These are phyloP conservation scores for Eira barbara DNA, from an alignment of 2,113 vertebrate genomes.

Conservation along the genomic window DNA sequence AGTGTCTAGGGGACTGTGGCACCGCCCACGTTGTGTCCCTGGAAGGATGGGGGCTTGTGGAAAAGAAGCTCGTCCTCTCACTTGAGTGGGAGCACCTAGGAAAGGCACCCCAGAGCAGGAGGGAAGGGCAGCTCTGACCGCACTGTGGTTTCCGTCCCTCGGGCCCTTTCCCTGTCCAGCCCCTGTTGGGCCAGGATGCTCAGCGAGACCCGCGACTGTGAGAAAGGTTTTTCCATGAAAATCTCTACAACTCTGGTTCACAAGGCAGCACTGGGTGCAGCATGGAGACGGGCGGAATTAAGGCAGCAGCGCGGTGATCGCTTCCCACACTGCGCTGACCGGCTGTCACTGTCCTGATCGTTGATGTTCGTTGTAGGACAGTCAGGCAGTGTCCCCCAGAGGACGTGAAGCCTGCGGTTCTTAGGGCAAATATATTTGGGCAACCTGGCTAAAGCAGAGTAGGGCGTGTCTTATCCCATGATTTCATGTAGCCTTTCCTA, in stretches of 20 bases:
- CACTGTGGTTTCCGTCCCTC: neutral
- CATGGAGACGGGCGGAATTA: neutral
- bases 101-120: too few species aligned
- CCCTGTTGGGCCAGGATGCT: neutral
- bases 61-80: neutral
- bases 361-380: neutral
- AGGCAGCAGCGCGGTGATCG: rapidly evolving
- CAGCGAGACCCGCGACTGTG: neutral
- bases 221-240: neutral
- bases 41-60: neutral
- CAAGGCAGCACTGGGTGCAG: neutral
- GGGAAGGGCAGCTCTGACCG: neutral
- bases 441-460: neutral
- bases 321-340: neutral
- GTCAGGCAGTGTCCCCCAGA: too few species aligned
- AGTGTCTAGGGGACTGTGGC: neutral
- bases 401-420: neutral
- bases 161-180: neutral
- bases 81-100: neutral
- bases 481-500: neutral
- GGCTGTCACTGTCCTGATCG: neutral
- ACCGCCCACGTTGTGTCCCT: too few species aligned
- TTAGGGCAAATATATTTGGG: neutral
- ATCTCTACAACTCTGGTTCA: neutral
- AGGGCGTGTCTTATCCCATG: too few species aligned